Evolutionary conservation across 2,113 vertebrate species (phyloP), one percentile per base, ranked within the genome.

Genomic region (Chionomys nivalis): DNA sequence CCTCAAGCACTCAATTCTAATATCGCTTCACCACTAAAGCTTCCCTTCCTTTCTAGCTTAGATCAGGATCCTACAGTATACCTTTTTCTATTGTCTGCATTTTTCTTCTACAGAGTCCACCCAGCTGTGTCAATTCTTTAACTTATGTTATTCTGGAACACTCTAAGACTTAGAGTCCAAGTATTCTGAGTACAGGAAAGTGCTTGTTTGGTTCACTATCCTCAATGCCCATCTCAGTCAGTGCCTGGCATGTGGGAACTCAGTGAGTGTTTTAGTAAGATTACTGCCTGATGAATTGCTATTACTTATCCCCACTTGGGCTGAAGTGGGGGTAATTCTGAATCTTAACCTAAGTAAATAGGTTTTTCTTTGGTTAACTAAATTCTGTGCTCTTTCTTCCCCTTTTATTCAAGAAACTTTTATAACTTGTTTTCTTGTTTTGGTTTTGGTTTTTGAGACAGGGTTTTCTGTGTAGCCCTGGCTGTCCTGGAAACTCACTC

Each of bases 91-190:
- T 72, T 76, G 73, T 73, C 7, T 92, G 31, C 47, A 47, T 87
- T 95, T 94, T 75, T 90, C 55, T 96, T 79, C 39, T 87, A 66
- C 19, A 68, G 16, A 39, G 81, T 88, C 90, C 82, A 85, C 14
- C 88, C 70, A 82, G 16, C 68, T 81, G 39, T 70, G 17, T 86
- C 81, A 75, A 76, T 63, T 89, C n/a, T 79, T 89, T 44, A 73
- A 31, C 12, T 49, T 87, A 16, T 58, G 81, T 93, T 85, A 91
- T 89, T 96, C 87, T 79, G 86, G 73, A 39, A 83, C 31, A 66
- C 52, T 93, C 58, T 31, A 65, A 91, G 47, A n/a, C 70, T 72
- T n/a, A 72, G 70, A 72, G 36, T 42, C 21, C 5, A 16, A 66
- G 36, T 68, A 44, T 42, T 55, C 36, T 92, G 55, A 96, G 66